Percentiles rank a stretch among this genome's conserved stretches.
These are phyloP conservation scores for Pelagia noctiluca DNA, from an alignment of 30 jellyfish, hydroid and myxozoan genomes.

Conservation along the genomic window DNA sequence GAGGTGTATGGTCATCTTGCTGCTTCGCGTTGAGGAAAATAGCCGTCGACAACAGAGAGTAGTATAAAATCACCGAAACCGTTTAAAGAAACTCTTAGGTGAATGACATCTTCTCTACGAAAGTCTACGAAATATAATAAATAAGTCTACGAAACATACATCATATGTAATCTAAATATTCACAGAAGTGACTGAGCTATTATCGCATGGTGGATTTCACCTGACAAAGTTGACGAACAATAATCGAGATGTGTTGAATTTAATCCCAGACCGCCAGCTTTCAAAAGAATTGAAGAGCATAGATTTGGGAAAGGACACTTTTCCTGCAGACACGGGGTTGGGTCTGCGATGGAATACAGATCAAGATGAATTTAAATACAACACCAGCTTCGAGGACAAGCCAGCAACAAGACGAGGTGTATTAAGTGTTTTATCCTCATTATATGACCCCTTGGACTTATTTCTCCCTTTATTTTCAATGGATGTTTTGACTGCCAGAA, in stretches of 20 bases:
- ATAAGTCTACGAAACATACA: not conserved
- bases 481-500: slow-evolving; percentile 38
- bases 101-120: slow-evolving; percentile 36
- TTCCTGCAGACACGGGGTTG: slow-evolving; percentile 39
- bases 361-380: slow-evolving; percentile 6
- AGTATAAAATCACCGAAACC: not conserved
- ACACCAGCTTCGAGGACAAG: not conserved
- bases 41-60: slow-evolving; percentile 10
- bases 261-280: not conserved
- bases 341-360: slow-evolving; percentile 43
- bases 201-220: slow-evolving; percentile 16
- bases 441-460: slow-evolving; percentile 60
- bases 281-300: slow-evolving; percentile 27
- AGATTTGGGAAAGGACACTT: slow-evolving; percentile 18
- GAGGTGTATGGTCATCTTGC: no score
- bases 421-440: slow-evolving; percentile 16
- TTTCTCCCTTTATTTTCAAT: slow-evolving; percentile 35
- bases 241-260: not conserved
- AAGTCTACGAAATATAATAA: no score
- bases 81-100: not conserved
- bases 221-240: slow-evolving; percentile 30
- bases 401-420: slow-evolving; percentile 44
- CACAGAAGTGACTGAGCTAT: not conserved
- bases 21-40: slow-evolving; percentile 36
- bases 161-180: not conserved